Evolutionary conservation across 2,797 vertebrate species (phyloP).

Genomic region (Pampus argenteus): DNA sequence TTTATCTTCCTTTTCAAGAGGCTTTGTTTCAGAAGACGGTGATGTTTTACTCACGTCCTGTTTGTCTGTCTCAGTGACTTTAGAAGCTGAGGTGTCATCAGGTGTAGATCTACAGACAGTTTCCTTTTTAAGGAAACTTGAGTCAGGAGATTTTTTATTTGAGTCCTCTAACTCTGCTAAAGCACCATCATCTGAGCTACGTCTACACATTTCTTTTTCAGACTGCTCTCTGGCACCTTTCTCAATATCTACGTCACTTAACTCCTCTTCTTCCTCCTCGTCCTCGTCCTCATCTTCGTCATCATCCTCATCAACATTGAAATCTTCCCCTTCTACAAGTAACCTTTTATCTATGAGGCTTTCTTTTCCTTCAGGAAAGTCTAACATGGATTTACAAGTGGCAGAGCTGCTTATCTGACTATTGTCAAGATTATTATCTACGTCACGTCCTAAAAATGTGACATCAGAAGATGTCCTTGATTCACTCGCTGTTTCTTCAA

Average conservation of each 20-base stretch:
- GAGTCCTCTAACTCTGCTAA: constrained; percentile 61
- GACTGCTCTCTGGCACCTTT: constrained; percentile 95
- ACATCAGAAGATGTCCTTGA: constrained; percentile 49
- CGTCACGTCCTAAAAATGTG: constrained; percentile 53
- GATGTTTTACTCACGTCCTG: constrained; percentile 33
- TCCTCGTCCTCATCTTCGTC: constrained; percentile 77
- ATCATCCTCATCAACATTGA: constrained; percentile 77
- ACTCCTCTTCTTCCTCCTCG: constrained; percentile 83
- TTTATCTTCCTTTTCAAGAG: constrained; percentile 47
- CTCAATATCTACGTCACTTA: constrained; percentile 93
- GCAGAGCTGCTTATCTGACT: constrained; percentile 71
- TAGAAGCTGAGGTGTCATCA: constrained; percentile 42
- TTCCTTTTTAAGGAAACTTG: constrained; percentile 48
- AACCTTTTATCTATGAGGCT: constrained; percentile 78
- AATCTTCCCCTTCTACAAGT: constrained; percentile 83
- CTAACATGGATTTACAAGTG: constrained; percentile 62
- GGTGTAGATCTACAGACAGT: constrained; percentile 36
- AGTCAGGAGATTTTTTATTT: constrained; percentile 60
- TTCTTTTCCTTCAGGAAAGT: constrained; percentile 80
- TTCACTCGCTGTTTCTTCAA: constrained; percentile 52
- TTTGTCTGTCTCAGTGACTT: constrained; percentile 32
- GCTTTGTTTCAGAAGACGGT: constrained; percentile 46
- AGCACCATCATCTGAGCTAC: constrained; percentile 56
- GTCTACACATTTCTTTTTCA: constrained; percentile 90
- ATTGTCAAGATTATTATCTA: constrained; percentile 83